Base-by-base conservation (phyloP, 2,797 vertebrate species). In the Siniperca obscura region DNA sequence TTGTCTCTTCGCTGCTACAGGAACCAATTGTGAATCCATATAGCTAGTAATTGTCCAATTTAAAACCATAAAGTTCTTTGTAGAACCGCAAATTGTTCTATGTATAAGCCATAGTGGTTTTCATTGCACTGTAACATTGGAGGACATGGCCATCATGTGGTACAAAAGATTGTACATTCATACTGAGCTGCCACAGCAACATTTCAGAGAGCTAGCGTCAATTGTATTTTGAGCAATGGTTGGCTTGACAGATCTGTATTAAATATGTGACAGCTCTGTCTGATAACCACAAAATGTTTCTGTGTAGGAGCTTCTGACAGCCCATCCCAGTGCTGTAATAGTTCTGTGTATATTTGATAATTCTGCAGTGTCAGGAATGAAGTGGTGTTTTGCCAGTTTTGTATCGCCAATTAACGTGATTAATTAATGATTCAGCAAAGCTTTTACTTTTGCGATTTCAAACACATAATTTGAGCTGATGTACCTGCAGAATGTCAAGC, bases 221-320 rank as follows among this genome's bases (percentile, higher is more conserved):
- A 62, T 83, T 68, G 85, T 90, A 76, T 90, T 91, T 86, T 82
- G 83, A 78, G 86, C 67, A 53, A 72, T 52, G 52, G 50, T 57
- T 73, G 22, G 65, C 81, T 77, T 78, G 59, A 62, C 61, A 66
- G 73, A 70, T 82, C 61, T 85, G 74, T 55, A 61, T 76, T 80
- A 57, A 75, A 22, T 77, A 44, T 42, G 60, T 36, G 57, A 74
- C 59, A 30, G n/a, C 16, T 72, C n/a, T 65, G 34, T 73, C 44
- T 74, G 25, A 66, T 70, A 30, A 42, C 30, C 56, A 70, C 52
- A 60, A 53, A 52, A 57, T 42, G 42, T 70, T 76, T 65, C 50
- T 50, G n/a, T 60, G 8, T 61, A 21, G 19, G 30, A 71, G 57
- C 12, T 38, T 36, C n/a, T 42, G n/a, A 64, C 19, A 25, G 38